Conservation (phyloP, 2,797 vertebrate genomes). For the Hephaestus fuliginosus region DNA sequence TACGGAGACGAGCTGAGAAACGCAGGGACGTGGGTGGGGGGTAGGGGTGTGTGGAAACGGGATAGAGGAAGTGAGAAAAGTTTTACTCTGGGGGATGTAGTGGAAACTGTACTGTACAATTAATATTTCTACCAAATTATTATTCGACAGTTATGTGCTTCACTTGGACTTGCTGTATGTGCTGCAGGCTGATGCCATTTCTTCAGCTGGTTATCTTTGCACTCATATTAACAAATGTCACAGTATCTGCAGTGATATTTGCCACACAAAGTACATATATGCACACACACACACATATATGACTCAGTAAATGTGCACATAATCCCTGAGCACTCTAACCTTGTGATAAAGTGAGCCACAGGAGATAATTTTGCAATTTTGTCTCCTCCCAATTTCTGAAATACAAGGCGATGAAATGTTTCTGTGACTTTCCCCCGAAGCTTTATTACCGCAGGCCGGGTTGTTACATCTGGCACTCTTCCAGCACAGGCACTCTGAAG, state of each 20-base stretch:
- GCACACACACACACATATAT: no score
- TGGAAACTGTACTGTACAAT: slow-evolving; percentile 6
- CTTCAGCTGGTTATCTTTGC: neutral
- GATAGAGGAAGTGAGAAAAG: slow-evolving; percentile 35
- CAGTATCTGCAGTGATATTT: slow-evolving; percentile 13
- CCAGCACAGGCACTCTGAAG: slow-evolving; percentile 44
- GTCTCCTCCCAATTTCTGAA: slow-evolving; percentile 46
- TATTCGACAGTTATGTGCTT: neutral
- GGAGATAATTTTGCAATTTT: slow-evolving; percentile 49
- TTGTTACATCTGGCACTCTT: slow-evolving; percentile 45
- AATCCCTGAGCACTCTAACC: slow-evolving; percentile 30
- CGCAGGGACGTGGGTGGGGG: neutral
- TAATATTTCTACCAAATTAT: slow-evolving; percentile 5
- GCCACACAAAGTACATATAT: neutral
- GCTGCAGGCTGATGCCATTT: neutral
- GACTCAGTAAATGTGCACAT: slow-evolving; percentile 29
- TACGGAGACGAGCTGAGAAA: slow-evolving; percentile 57
- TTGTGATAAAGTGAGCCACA: slow-evolving; percentile 25
- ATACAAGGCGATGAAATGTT: slow-evolving; percentile 43
- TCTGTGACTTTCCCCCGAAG: slow-evolving; percentile 40
- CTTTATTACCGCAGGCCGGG: slow-evolving; percentile 45
- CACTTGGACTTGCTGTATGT: neutral
- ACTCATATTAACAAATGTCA: neutral
- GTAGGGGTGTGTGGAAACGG: neutral
- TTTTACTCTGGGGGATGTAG: slow-evolving; percentile 22